phyloP scores from a whole-genome alignment of 2,888 invertebrate species.

The Scelioninae gen. 1 region DNA sequence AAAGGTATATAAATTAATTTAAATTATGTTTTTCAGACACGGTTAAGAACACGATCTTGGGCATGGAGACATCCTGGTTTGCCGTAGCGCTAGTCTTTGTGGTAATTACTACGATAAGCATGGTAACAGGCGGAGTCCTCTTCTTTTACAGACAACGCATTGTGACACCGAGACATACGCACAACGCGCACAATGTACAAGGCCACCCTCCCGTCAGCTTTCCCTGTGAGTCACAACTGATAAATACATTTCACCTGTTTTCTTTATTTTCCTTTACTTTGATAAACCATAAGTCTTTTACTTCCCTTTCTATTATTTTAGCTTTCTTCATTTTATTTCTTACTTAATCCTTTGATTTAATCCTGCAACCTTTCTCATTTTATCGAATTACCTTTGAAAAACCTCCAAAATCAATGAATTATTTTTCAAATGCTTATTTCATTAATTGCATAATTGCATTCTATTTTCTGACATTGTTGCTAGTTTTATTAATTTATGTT shows the following conservation, averaged over 20 bases:
- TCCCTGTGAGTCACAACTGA: conserved; percentile 81
- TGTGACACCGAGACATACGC: conserved; percentile 83
- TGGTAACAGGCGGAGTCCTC: conserved; percentile 89
- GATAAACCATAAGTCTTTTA: conserved; percentile 27
- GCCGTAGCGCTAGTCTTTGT: conserved; percentile 89
- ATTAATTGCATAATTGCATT: no score
- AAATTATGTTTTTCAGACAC: conserved; percentile 84
- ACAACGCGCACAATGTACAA: conserved; percentile 82
- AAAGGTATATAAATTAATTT: no score
- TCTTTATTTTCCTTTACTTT: conserved; percentile 45
- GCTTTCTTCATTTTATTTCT: conserved; percentile 3
- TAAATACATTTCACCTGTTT: conserved; percentile 49
- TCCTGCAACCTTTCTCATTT: not conserved
- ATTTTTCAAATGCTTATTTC: no score
- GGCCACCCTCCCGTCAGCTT: conserved; percentile 82
- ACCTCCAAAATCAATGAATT: no score
- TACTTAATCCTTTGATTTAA: not conserved
- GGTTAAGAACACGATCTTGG: conserved; percentile 88
- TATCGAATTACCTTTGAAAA: not conserved
- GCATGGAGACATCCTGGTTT: conserved; percentile 91
- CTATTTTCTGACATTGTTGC: no score
- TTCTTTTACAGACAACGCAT: conserved; percentile 90
- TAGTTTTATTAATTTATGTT: no score
- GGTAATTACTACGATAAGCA: conserved; percentile 88
- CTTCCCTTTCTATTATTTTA: not conserved